Percentiles rank a stretch among this genome's conserved stretches.
Conservation (phyloP, 2,888 invertebrate species). For the Chelonus formosanus region DNA sequence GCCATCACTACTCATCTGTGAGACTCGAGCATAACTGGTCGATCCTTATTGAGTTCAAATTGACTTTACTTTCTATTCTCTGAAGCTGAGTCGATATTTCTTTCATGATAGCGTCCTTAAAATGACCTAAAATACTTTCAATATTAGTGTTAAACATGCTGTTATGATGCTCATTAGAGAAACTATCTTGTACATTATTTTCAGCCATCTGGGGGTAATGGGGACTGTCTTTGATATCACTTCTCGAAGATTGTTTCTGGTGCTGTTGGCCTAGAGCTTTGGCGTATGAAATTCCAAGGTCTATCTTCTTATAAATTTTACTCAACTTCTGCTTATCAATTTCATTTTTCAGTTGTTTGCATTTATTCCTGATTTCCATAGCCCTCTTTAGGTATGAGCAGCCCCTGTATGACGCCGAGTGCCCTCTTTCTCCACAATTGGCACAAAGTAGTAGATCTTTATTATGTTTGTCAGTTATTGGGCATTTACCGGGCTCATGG, state of each 20-base stretch:
- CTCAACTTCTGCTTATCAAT: background rate
- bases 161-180: no score
- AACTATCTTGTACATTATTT: no score
- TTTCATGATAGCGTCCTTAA: no score
- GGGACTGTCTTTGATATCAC: no score
- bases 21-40: background rate
- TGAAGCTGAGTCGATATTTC: no score
- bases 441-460: background rate
- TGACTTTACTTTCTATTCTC: no score
- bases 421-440: background rate
- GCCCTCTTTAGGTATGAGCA: background rate
- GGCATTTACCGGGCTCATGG: slow-evolving; percentile 2
- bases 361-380: background rate
- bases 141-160: background rate
- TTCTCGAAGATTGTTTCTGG: no score
- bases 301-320: background rate
- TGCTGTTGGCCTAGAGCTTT: no score
- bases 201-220: no score
- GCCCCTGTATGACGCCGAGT: background rate
- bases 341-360: background rate
- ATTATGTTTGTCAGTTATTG: background rate
- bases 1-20: background rate
- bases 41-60: no score
- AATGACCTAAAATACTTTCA: no score
- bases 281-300: no score